A percentile compares a stretch with the other conserved stretches of the same genome.
These are phyloP conservation scores for Synanthedon myopaeformis DNA, from an alignment of 2,888 invertebrate genomes.

Conservation along the genomic window DNA sequence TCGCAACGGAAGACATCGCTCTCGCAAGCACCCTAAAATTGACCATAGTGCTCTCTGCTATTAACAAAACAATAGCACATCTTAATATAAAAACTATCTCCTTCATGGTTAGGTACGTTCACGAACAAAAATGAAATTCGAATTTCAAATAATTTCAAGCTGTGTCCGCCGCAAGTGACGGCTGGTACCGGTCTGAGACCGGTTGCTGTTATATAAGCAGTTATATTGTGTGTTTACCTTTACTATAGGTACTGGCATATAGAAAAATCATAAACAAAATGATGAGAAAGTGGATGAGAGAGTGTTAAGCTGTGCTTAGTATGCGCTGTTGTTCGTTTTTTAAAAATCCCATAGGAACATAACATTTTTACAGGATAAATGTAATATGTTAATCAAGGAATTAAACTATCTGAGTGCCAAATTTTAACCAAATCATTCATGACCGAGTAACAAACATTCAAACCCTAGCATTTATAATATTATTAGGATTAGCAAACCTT, in stretches of 20 bases:
- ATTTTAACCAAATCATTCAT: too few species aligned
- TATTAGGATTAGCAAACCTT: too few species aligned
- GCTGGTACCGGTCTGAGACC: not conserved
- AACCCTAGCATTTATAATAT: too few species aligned
- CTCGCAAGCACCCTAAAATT: conserved; percentile 63
- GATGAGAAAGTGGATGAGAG: too few species aligned
- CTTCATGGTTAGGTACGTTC: not conserved
- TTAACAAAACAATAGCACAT: conserved; percentile 52
- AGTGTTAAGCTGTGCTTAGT: too few species aligned
- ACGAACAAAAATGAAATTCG: not conserved
- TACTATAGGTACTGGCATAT: not conserved
- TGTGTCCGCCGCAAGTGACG: not conserved
- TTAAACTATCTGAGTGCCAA: too few species aligned
- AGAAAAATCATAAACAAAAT: not conserved
- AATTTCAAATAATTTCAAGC: not conserved
- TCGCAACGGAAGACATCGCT: conserved; percentile 59
- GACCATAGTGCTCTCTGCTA: conserved; percentile 59
- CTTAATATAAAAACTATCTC: conserved; percentile 39
- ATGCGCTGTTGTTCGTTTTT: too few species aligned
- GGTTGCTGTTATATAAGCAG: not conserved
- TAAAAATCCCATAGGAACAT: too few species aligned
- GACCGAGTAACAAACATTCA: too few species aligned
- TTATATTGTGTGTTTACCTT: too few species aligned
- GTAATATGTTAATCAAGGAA: too few species aligned
- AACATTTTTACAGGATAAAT: too few species aligned